Base-by-base conservation (phyloP, 2,888 invertebrate genomes). In the Nysson spinosus region DNA sequence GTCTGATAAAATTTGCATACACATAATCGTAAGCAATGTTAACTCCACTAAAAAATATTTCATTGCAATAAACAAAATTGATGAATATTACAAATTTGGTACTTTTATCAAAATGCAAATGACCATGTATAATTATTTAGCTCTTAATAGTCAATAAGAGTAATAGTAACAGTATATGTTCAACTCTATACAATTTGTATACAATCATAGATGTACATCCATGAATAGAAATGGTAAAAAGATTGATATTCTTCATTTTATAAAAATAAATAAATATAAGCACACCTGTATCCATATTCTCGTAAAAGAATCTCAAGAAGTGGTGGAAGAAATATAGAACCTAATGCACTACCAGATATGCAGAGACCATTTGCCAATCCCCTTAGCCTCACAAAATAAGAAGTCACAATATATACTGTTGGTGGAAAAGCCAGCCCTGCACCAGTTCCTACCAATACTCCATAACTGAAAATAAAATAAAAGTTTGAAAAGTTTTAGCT, bases 291-390 rank as follows among this genome's bases (percentile, higher is more conserved):
- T 14, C 95, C 95, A 77, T 93, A 95, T 0, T 89, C 89, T 81
- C 92, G 91, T 12, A 96, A 87, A 55, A 96, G 88, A 76, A 91
- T 88, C 47, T 94, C 88, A 65, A 96, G 88, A 46, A 95, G 89
- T 0, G 95, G 95, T 30, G 96, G 96, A 74, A 96, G 89, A 55
- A 96, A 92, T 78, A 96, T 95, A 35, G 95, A 94, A 9, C 96
- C 96, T 70, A 96, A 90, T 0, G 96, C 95, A 75, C 95, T 95
- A 11, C 96, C 96, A 0, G 95, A 95, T 89, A 96, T 95, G 79
- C 96, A 96, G 16, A 96, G 91, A 0, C 96, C 96, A 87, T 96
- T 96, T 35, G 96, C 96, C 9, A 96, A 89, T 0, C 96, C 96
- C 37, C 95, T 89, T 6, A 92, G 88, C 40, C 92, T 90, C 34